Conservation (phyloP, 2,888 invertebrate species). For the Cenopis cana region DNA sequence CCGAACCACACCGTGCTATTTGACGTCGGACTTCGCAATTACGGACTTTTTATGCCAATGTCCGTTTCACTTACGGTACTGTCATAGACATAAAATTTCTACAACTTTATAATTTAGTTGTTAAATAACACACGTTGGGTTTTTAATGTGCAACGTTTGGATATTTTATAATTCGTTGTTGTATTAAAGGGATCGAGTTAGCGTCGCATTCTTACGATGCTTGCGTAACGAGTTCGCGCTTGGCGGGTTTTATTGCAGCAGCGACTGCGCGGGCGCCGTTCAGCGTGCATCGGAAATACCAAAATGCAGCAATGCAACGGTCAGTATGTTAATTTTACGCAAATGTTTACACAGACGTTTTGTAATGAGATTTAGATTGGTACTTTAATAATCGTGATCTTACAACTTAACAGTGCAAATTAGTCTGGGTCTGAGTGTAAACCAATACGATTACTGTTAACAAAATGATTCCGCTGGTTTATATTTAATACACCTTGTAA, state of each 20-base stretch:
- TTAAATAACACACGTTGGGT: slow-evolving; percentile 40
- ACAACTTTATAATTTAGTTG: slow-evolving; percentile 17
- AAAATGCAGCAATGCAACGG: slow-evolving; percentile 7
- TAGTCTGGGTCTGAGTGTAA: not conserved
- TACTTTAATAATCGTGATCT: slow-evolving; percentile 7
- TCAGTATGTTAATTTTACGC: not conserved
- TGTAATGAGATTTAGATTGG: slow-evolving; percentile 7
- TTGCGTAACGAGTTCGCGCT: slow-evolving; percentile 65
- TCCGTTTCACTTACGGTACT: slow-evolving; percentile 44
- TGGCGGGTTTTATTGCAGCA: slow-evolving; percentile 59
- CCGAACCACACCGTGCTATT: slow-evolving; percentile 46
- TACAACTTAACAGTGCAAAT: slow-evolving; percentile 14
- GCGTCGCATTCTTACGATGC: slow-evolving; percentile 59
- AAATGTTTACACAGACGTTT: slow-evolving; percentile 2
- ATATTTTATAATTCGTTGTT: slow-evolving; percentile 21
- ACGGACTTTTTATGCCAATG: slow-evolving; percentile 43
- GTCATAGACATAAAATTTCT: slow-evolving; percentile 38
- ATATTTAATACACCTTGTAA: not conserved
- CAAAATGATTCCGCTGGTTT: not conserved
- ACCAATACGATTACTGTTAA: slow-evolving; percentile 5
- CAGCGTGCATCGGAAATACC: slow-evolving; percentile 4
- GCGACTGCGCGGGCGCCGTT: not conserved
- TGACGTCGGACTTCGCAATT: slow-evolving; percentile 45
- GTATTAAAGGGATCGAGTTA: slow-evolving; percentile 44
- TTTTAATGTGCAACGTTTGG: slow-evolving; percentile 56